These are phyloP conservation scores for Ia io DNA, from an alignment of 2,113 vertebrate genomes.

Conservation along the genomic window DNA sequence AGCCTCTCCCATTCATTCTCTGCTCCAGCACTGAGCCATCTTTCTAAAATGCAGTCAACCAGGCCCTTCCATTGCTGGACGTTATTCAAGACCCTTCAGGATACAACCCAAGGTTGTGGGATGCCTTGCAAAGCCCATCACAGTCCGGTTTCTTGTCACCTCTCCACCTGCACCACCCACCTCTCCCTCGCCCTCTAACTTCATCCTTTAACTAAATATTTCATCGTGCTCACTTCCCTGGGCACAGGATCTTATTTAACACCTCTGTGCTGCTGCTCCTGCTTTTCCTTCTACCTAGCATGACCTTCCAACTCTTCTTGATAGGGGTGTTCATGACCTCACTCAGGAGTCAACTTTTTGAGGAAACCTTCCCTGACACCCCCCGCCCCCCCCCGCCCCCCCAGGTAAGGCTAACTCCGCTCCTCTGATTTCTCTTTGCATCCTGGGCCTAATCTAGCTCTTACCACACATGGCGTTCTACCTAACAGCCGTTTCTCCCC, in stretches of 20 bases:
- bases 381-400: too few species aligned
- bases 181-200: background rate
- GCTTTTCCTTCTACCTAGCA: background rate
- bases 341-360: background rate
- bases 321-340: background rate
- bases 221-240: background rate
- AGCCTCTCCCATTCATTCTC: background rate
- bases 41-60: background rate
- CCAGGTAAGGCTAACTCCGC: background rate
- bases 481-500: background rate
- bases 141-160: background rate
- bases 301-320: background rate
- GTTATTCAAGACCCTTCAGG: background rate
- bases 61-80: background rate
- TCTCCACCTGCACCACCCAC: background rate
- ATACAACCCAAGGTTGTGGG: background rate
- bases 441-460: background rate
- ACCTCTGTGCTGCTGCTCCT: background rate
- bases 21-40: background rate
- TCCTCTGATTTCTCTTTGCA: background rate
- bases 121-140: background rate
- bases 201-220: background rate
- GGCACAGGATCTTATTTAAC: background rate
- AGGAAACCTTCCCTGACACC: background rate
- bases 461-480: background rate